These are phyloP conservation scores for Coremacera marginata DNA, from an alignment of 2,888 invertebrate genomes.

Conservation along the genomic window DNA sequence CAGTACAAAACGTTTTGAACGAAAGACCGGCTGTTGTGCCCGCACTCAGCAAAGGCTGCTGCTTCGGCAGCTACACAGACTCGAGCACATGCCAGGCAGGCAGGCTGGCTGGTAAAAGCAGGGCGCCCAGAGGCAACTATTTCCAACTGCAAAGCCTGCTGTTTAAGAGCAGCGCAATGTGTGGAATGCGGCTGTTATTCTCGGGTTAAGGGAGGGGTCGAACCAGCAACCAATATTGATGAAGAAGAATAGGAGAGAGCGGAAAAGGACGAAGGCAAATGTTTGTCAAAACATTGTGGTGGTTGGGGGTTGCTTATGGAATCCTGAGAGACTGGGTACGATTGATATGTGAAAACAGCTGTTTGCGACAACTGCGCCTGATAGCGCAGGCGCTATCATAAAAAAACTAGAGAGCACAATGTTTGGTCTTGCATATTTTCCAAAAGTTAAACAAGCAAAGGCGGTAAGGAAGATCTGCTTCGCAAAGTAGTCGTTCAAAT, in stretches of 20 bases:
- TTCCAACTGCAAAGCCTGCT: constrained; percentile 10
- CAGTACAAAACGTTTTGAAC: constrained; percentile 20
- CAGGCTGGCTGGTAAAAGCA: constrained; percentile 14
- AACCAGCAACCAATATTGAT: neutral
- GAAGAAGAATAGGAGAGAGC: constrained; percentile 12
- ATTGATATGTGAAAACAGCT: constrained; percentile 22
- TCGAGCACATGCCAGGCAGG: constrained; percentile 14
- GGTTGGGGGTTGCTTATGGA: neutral
- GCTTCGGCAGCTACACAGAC: constrained; percentile 9
- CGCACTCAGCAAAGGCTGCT: neutral
- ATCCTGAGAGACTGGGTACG: neutral
- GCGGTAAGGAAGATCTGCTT: neutral
- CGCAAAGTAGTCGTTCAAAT: constrained; percentile 39
- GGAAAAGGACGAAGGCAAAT: constrained; percentile 29
- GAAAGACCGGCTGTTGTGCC: constrained; percentile 21
- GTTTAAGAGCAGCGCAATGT: constrained; percentile 4
- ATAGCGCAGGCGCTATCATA: constrained; percentile 16
- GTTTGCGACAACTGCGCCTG: neutral
- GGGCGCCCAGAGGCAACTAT: constrained; percentile 22
- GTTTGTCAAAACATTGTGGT: constrained; percentile 13
- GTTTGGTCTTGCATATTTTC: neutral
- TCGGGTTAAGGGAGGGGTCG: neutral
- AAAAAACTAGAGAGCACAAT: neutral
- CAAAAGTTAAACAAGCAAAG: neutral
- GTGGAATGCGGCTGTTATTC: constrained; percentile 16